phyloP scores from a whole-genome alignment of 2,888 invertebrate species.

The Netelia fuscicornis region DNA sequence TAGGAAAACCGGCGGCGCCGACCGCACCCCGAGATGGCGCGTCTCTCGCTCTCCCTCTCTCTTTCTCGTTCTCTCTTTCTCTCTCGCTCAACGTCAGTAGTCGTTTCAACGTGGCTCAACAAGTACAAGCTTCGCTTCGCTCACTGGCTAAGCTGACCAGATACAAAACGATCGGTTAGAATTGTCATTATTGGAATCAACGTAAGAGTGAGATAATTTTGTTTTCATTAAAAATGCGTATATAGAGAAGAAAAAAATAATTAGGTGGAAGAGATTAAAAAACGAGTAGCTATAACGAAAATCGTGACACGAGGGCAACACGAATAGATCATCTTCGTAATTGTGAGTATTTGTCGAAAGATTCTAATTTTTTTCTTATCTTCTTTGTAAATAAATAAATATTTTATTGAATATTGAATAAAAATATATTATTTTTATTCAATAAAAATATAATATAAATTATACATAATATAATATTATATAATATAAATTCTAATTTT shows the following conservation, averaged over 20 bases:
- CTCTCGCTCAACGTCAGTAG: conserved; percentile 73
- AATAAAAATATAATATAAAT: too few relatives aligned
- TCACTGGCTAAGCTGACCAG: conserved; percentile 14
- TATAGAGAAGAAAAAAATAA: background rate
- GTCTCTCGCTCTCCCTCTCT: conserved; percentile 20
- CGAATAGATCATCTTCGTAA: conserved; percentile 4
- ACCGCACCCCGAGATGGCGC: conserved; percentile 81
- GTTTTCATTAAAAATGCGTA: background rate
- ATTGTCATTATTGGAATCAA: background rate
- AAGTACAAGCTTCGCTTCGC: conserved; percentile 75
- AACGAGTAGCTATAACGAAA: background rate
- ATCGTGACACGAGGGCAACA: background rate
- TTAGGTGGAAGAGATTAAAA: conserved; percentile 6
- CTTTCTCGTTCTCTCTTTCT: conserved; percentile 15
- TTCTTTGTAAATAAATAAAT: too few relatives aligned
- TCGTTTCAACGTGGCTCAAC: conserved; percentile 81
- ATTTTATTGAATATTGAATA: too few relatives aligned
- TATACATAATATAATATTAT: too few relatives aligned
- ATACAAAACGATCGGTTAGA: conserved; percentile 39
- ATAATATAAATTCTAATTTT: background rate
- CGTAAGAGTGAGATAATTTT: background rate
- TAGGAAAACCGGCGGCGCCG: conserved; percentile 75
- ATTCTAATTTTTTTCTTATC: conserved; percentile 12
- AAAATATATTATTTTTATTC: too few relatives aligned
- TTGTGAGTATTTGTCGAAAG: conserved; percentile 16